Evolutionary conservation across 2,113 vertebrate genomes (phyloP).

Genomic region (Nothobranchius furzeri): DNA sequence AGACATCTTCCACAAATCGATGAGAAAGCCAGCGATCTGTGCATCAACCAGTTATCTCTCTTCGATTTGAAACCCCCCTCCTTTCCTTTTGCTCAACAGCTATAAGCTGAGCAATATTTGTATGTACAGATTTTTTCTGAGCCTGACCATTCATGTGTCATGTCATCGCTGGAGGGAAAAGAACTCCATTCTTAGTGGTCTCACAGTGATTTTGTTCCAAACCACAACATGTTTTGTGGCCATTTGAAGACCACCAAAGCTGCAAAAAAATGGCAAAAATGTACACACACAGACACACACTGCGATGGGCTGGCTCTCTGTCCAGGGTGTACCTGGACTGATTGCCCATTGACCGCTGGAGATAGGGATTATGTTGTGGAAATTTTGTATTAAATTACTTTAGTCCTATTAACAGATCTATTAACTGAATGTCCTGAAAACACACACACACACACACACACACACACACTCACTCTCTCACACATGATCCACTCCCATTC

Average conservation of each 20-base stretch:
- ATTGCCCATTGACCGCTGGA: too few relatives aligned
- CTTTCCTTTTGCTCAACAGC: constrained; percentile 15
- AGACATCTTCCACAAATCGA: constrained; percentile 48
- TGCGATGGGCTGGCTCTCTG: too few relatives aligned
- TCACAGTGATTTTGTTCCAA: not conserved
- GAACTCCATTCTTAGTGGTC: constrained; percentile 32
- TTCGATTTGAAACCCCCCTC: constrained; percentile 40
- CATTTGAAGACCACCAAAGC: not conserved
- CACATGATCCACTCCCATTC: too few relatives aligned
- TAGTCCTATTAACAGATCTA: too few relatives aligned
- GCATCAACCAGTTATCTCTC: constrained; percentile 35
- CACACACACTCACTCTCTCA: too few relatives aligned
- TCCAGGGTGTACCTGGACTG: too few relatives aligned
- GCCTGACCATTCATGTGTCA: constrained; percentile 10
- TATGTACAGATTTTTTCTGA: constrained; percentile 62
- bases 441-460: too few relatives aligned
- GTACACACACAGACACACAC: too few relatives aligned
- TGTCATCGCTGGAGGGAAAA: constrained; percentile 22
- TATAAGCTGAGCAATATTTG: constrained; percentile 50
- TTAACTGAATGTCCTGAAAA: too few relatives aligned
- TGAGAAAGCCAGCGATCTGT: constrained; percentile 40
- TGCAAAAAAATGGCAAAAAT: too few relatives aligned
- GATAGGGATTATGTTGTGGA: too few relatives aligned
- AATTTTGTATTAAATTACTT: too few relatives aligned
- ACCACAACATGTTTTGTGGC: not conserved